Conservation (phyloP, 2,113 vertebrate genomes). For the Toxotes jaculatrix region DNA sequence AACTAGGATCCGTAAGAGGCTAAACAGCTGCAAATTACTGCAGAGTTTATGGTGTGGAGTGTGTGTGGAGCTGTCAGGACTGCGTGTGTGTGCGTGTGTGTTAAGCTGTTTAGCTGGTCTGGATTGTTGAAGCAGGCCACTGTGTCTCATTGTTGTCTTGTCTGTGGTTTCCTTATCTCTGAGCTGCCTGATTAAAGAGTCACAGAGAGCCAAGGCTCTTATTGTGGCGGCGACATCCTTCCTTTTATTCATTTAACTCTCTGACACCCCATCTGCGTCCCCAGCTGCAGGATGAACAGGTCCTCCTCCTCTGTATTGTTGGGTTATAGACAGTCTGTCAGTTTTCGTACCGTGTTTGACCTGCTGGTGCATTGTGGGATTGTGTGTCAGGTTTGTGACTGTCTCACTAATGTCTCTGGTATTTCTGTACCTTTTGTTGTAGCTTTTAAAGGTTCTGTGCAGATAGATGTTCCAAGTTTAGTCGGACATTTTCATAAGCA, state of each 20-base stretch:
- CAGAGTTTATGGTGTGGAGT: neutral
- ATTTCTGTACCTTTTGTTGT: neutral
- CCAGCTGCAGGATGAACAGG: slow-evolving; percentile 7
- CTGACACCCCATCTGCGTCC: neutral
- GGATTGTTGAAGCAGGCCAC: neutral
- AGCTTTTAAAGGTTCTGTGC: neutral
- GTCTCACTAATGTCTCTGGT: too few species aligned
- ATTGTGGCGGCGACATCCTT: slow-evolving; percentile 31
- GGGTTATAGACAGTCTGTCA: neutral
- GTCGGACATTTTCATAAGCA: too few species aligned
- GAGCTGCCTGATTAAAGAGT: slow-evolving; percentile 36
- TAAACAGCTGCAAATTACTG: neutral
- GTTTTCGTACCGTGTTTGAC: neutral
- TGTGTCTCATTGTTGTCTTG: slow-evolving; percentile 29
- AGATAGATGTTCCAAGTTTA: neutral
- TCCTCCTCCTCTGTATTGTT: slow-evolving; percentile 8
- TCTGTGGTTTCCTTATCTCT: slow-evolving; percentile 29
- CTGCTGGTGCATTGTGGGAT: slow-evolving; percentile 15
- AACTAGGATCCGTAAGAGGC: neutral
- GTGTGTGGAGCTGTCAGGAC: neutral
- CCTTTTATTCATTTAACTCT: slow-evolving; percentile 1
- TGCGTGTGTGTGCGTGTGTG: slow-evolving; percentile 6
- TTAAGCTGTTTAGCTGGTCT: slow-evolving; percentile 6
- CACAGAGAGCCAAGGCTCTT: slow-evolving; percentile 18
- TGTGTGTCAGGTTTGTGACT: neutral